phyloP scores from a whole-genome alignment of 2,113 vertebrate species.

The Regulus satrapa region DNA sequence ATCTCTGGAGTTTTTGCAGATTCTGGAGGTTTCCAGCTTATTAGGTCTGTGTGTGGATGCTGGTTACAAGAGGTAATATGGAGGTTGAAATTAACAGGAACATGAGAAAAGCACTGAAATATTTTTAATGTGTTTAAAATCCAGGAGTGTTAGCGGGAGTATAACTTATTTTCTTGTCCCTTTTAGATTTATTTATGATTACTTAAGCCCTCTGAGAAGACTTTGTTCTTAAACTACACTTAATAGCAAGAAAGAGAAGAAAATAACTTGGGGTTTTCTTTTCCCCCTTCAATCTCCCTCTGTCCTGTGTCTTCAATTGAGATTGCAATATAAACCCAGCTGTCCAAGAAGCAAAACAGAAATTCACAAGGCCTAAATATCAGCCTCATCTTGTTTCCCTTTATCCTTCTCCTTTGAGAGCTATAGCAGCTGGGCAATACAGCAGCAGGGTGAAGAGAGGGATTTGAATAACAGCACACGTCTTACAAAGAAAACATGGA shows the following conservation, averaged over 20 bases:
- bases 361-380: background rate
- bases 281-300: background rate
- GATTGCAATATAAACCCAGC: background rate
- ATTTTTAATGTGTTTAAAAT: background rate
- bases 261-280: background rate
- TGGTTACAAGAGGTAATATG: background rate
- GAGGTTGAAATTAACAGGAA: background rate
- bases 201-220: background rate
- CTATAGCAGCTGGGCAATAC: background rate
- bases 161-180: background rate
- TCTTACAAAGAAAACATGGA: background rate
- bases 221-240: background rate
- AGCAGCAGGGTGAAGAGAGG: background rate
- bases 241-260: background rate
- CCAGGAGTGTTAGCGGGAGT: background rate
- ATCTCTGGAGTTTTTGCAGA: background rate
- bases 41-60: background rate
- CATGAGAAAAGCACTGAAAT: background rate
- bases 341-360: background rate
- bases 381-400: background rate
- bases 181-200: background rate
- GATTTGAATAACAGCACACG: background rate
- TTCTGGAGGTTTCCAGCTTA: background rate
- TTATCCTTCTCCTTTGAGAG: background rate
- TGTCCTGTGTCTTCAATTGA: background rate